These are phyloP conservation scores for Napeogenes inachia DNA, from an alignment of 2,888 invertebrate genomes.

Conservation along the genomic window DNA sequence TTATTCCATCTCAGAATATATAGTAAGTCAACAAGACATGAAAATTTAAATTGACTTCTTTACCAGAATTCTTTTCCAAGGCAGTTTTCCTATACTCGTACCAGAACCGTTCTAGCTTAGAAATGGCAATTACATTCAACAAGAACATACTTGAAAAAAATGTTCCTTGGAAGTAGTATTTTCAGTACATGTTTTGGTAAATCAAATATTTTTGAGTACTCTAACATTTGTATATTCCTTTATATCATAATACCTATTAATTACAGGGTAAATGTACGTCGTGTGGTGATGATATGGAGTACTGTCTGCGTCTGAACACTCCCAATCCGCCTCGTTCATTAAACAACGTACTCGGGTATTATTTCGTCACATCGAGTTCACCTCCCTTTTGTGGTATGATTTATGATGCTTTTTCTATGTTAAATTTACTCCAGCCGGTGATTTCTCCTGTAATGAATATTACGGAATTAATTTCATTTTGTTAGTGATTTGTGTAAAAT, in stretches of 20 bases:
- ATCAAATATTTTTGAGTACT: neutral
- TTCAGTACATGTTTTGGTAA: no score
- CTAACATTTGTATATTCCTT: neutral
- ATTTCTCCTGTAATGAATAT: neutral
- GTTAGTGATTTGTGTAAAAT: neutral
- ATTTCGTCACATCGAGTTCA: constrained; percentile 15
- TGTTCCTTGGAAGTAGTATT: no score
- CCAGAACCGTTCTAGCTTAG: no score
- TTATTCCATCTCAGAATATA: no score
- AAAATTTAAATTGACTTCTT: no score
- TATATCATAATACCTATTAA: neutral
- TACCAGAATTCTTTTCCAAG: no score
- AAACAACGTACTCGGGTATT: constrained; percentile 9
- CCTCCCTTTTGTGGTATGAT: constrained; percentile 12
- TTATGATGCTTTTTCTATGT: neutral
- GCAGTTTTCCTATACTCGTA: no score
- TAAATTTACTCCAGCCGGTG: neutral
- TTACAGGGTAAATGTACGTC: constrained; percentile 8
- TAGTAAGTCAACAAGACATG: no score
- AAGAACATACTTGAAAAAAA: no score
- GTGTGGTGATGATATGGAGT: constrained; percentile 10
- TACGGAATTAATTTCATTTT: neutral
- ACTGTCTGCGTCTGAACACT: constrained; percentile 10
- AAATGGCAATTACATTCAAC: no score
- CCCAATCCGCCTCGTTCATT: constrained; percentile 3